A percentile compares a stretch with the other conserved stretches of the same genome.
Evolutionary conservation across 2,113 vertebrate species (phyloP).

Genomic region (Theristicus caerulescens): DNA sequence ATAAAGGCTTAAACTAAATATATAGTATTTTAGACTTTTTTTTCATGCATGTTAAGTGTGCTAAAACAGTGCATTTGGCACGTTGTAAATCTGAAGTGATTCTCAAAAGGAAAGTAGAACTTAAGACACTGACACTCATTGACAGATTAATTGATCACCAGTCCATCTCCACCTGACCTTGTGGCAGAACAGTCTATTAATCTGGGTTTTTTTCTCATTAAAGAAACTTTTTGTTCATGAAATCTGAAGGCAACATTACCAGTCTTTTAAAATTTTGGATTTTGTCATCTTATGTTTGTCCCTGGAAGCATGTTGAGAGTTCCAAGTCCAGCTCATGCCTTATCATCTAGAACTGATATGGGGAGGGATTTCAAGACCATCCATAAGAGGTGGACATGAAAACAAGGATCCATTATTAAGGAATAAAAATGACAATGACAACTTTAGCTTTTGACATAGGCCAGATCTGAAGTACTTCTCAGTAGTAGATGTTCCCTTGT

Average conservation of each 20-base stretch:
- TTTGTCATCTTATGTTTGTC: neutral
- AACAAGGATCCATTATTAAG: neutral
- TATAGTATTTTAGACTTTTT: neutral
- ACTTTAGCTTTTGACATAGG: neutral
- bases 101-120: neutral
- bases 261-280: neutral
- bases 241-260: neutral
- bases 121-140: neutral
- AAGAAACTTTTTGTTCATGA: neutral
- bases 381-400: neutral
- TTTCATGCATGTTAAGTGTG: neutral
- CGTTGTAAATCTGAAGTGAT: neutral
- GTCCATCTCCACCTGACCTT: neutral
- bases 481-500: neutral
- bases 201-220: neutral
- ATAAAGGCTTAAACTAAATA: neutral
- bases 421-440: neutral
- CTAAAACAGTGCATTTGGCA: neutral
- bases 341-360: neutral
- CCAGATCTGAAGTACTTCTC: neutral
- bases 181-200: neutral
- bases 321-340: neutral
- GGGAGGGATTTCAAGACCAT: neutral
- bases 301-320: neutral
- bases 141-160: neutral